Conservation (phyloP, 1,140 invertebrate genomes). For the Procambarus virginalis region DNA sequence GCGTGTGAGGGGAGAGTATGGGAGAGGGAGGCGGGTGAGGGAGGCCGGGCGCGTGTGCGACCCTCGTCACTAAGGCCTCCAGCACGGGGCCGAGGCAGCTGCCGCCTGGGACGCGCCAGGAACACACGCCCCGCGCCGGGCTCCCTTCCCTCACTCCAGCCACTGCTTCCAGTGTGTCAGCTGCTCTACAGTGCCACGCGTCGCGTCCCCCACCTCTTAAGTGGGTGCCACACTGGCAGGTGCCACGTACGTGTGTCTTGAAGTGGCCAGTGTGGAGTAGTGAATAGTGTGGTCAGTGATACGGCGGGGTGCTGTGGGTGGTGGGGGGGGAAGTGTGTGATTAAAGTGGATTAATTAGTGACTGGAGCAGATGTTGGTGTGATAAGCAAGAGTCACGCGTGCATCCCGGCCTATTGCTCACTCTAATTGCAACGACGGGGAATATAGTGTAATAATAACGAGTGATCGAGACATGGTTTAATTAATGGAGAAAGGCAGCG, state of each 20-base stretch:
- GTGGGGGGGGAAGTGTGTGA: neutral
- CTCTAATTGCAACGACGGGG: neutral
- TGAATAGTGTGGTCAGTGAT: neutral
- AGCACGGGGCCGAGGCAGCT: slow-evolving; percentile 17
- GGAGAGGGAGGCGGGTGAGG: neutral
- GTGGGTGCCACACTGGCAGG: no score
- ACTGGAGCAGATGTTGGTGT: neutral
- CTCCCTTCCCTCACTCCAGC: neutral
- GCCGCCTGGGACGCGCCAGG: slow-evolving; percentile 2
- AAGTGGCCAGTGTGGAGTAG: neutral
- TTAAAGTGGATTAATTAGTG: neutral
- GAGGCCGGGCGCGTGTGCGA: slow-evolving; percentile 32
- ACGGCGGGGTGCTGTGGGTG: neutral
- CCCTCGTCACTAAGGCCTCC: neutral
- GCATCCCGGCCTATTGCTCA: neutral
- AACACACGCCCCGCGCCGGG: slow-evolving; percentile 7
- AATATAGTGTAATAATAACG: neutral
- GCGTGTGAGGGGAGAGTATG: slow-evolving; percentile 15
- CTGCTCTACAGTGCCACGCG: no score
- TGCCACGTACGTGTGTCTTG: no score
- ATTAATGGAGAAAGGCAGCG: neutral
- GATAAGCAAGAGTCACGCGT: neutral
- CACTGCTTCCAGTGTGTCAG: neutral
- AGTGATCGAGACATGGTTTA: neutral
- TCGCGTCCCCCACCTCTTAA: no score